Percentiles rank a stretch among this genome's conserved stretches.
phyloP scores from a whole-genome alignment of 2,797 vertebrate genomes.

The Florisuga fusca region DNA sequence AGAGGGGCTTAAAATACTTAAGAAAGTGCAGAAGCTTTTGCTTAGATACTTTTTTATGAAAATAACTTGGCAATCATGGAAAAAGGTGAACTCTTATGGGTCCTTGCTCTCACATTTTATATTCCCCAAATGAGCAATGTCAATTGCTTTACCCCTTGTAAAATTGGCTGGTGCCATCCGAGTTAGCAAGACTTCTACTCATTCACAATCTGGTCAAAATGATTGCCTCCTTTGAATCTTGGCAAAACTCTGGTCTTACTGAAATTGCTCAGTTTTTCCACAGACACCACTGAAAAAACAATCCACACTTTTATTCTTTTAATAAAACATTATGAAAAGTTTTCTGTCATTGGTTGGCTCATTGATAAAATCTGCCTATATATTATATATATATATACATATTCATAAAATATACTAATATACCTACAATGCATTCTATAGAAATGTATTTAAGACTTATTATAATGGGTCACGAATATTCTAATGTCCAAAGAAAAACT shows the following conservation, averaged over 20 bases:
- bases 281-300: not conserved
- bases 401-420: not conserved
- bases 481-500: not conserved
- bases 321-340: not conserved
- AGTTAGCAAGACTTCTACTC: not conserved
- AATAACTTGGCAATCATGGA: slow-evolving; percentile 13
- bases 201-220: not conserved
- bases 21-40: not conserved
- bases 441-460: not conserved
- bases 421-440: not conserved
- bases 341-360: not conserved
- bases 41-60: not conserved
- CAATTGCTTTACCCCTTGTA: slow-evolving; percentile 29
- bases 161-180: not conserved
- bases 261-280: slow-evolving; percentile 12
- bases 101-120: slow-evolving; percentile 1
- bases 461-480: not conserved
- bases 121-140: slow-evolving; percentile 21
- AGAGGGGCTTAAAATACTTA: not conserved
- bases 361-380: not conserved
- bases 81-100: not conserved
- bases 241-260: not conserved
- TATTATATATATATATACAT: not conserved
- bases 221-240: slow-evolving; percentile 33
- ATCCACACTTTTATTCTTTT: not conserved